Evolutionary conservation across 1,140 invertebrate species (phyloP).

Genomic region (Tetramorium simillimum): DNA sequence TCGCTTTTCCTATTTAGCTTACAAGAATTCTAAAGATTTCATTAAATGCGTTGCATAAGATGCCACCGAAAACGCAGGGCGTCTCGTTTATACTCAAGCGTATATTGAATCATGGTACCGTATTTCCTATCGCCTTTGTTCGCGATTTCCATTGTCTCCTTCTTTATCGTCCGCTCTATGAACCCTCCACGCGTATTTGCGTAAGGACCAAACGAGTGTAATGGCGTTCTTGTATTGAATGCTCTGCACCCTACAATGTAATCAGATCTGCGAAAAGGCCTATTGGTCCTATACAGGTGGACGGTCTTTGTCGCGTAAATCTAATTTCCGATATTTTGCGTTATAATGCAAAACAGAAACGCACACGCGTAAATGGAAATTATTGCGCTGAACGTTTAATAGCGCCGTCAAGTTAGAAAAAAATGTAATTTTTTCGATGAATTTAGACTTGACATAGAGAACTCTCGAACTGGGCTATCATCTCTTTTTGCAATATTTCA

Average conservation of each 20-base stretch:
- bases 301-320: constrained; percentile 40
- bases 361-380: neutral
- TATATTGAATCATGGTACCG: constrained; percentile 49
- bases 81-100: constrained; percentile 40
- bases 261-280: constrained; percentile 59
- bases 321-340: constrained; percentile 44
- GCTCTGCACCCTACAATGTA: constrained; percentile 48
- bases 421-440: neutral
- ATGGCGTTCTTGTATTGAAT: constrained; percentile 64
- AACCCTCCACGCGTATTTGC: constrained; percentile 66
- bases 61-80: constrained; percentile 45
- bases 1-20: neutral
- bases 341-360: neutral
- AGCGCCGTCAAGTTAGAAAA: neutral
- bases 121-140: constrained; percentile 73
- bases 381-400: constrained; percentile 10
- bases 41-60: constrained; percentile 39
- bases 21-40: constrained; percentile 8
- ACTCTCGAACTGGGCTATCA: neutral
- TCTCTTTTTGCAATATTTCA: neutral
- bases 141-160: constrained; percentile 59
- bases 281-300: neutral
- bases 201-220: constrained; percentile 57
- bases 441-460: neutral
- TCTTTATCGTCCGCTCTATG: constrained; percentile 40